phyloP scores from a whole-genome alignment of 2,888 invertebrate genomes.

The Choreutis nemorana region DNA sequence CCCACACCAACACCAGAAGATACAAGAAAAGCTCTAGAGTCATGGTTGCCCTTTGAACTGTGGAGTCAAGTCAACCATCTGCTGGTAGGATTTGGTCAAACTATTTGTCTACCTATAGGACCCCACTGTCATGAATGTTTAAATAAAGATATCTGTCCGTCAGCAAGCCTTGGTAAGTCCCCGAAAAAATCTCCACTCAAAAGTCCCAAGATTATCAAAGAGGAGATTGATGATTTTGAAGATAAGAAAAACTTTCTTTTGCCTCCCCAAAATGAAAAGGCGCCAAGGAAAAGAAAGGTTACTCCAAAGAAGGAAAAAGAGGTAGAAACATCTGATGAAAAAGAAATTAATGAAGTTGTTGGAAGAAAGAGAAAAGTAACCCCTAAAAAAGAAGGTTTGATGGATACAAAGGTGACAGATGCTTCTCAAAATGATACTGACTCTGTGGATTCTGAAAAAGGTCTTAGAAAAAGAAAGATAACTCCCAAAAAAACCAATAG shows the following conservation, averaged over 20 bases:
- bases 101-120: constrained; percentile 81
- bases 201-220: constrained; percentile 8
- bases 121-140: constrained; percentile 87
- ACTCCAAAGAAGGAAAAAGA: constrained; percentile 13
- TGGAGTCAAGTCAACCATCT: constrained; percentile 92
- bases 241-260: constrained; percentile 1
- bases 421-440: no score
- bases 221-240: constrained; percentile 1
- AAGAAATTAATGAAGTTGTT: constrained; percentile 6
- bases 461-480: no score
- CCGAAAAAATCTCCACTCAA: constrained; percentile 34
- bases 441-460: no score
- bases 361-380: constrained; percentile 18
- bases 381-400: constrained; percentile 19
- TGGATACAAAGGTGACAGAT: no score
- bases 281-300: constrained; percentile 9
- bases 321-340: constrained; percentile 1
- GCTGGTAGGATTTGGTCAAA: constrained; percentile 97
- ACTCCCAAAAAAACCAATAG: no score
- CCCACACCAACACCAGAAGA: constrained; percentile 85
- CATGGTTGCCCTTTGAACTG: constrained; percentile 84
- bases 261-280: constrained; percentile 8
- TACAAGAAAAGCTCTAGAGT: constrained; percentile 83
- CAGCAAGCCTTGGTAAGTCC: constrained; percentile 45
- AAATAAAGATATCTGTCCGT: constrained; percentile 85